These are phyloP conservation scores for Polyodon spathula DNA, from an alignment of 2,113 vertebrate species.

Conservation along the genomic window DNA sequence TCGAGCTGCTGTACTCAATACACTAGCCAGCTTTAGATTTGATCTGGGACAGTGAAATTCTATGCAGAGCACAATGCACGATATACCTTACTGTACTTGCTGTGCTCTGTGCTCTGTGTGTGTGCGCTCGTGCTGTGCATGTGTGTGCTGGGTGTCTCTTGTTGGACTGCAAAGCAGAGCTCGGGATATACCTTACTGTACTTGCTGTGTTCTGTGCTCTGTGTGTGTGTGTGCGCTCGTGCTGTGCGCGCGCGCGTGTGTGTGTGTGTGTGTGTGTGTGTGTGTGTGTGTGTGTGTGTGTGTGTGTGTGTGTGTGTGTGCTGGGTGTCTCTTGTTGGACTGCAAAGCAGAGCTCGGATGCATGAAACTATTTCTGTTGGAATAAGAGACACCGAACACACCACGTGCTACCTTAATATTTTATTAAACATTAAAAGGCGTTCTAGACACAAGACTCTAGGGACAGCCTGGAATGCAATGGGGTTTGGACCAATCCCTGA, in stretches of 20 bases:
- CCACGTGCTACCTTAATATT: too few species aligned
- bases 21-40: too few species aligned
- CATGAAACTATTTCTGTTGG: conserved; percentile 1
- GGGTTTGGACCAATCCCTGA: too few species aligned
- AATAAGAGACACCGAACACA: background rate
- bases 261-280: conserved; percentile 9
- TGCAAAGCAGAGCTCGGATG: background rate
- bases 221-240: background rate
- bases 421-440: too few species aligned
- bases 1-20: too few species aligned
- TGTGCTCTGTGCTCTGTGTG: too few species aligned
- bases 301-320: background rate
- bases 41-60: too few species aligned
- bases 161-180: conserved; percentile 48
- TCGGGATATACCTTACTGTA: conserved; percentile 40
- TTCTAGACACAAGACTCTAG: too few species aligned
- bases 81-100: too few species aligned
- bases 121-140: background rate
- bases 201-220: conserved; percentile 21
- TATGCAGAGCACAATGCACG: too few species aligned
- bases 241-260: conserved; percentile 6
- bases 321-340: too few species aligned
- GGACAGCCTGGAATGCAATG: too few species aligned
- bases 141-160: background rate
- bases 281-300: conserved; percentile 3